Conservation (phyloP, 2,797 vertebrate species). For the Echiichthys vipera region DNA sequence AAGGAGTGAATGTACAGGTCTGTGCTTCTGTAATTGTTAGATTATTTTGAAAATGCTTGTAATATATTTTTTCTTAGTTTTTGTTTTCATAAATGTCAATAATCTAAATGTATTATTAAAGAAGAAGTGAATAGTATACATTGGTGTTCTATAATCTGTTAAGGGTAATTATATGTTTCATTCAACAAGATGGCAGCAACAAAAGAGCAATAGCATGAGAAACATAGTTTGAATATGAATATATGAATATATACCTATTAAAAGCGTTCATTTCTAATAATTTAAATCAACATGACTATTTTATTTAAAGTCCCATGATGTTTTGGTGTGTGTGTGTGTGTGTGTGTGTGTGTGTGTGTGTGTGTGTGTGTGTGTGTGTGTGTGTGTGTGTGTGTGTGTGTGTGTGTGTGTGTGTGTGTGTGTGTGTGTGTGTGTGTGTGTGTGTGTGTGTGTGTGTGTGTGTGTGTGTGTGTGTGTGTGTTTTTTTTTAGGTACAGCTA, state of each 20-base stretch:
- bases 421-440: no score
- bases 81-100: not conserved
- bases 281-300: constrained; percentile 8
- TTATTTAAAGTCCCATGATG: not conserved
- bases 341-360: no score
- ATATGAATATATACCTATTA: not conserved
- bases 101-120: not conserved
- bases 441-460: no score
- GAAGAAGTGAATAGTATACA: not conserved
- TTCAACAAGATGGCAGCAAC: not conserved
- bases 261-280: not conserved
- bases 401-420: no score
- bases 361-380: no score
- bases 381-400: no score
- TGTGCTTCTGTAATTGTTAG: not conserved
- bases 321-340: no score
- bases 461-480: no score
- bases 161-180: not conserved
- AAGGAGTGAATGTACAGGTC: not conserved
- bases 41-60: not conserved
- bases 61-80: not conserved
- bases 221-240: not conserved
- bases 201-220: not conserved
- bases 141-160: not conserved
- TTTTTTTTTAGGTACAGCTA: not conserved